Evolutionary conservation across 2,797 vertebrate genomes (phyloP).

Genomic region (Channallabes apus): DNA sequence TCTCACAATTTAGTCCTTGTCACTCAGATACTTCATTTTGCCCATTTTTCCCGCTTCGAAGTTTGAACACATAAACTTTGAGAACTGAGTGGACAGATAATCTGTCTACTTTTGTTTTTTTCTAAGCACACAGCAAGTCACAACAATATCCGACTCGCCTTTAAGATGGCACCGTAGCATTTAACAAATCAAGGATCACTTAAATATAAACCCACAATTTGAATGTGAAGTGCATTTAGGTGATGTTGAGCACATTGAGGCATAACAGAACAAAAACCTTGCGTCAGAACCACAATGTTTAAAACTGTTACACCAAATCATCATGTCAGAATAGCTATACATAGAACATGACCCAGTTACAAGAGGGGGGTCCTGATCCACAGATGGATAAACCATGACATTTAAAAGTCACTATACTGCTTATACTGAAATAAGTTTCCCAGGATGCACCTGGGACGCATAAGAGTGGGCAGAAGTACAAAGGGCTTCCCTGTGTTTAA

Average conservation of each 20-base stretch:
- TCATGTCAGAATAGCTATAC: slow-evolving; percentile 10
- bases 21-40: no score
- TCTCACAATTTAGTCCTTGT: no score
- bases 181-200: background rate
- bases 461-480: slow-evolving; percentile 34
- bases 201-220: background rate
- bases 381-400: slow-evolving; percentile 50
- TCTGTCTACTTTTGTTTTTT: background rate
- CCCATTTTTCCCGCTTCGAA: no score
- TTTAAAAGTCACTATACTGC: slow-evolving; percentile 42
- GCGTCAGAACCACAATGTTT: background rate
- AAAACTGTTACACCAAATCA: slow-evolving; percentile 1
- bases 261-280: background rate
- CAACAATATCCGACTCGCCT: background rate
- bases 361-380: background rate
- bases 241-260: background rate
- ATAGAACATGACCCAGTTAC: slow-evolving; percentile 26
- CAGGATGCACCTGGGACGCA: slow-evolving; percentile 58
- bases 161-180: background rate
- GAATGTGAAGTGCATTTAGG: background rate
- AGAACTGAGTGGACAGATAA: background rate
- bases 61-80: no score
- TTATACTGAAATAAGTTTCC: slow-evolving; percentile 15
- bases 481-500: slow-evolving; percentile 49
- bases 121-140: background rate